phyloP scores from a whole-genome alignment of 2,797 vertebrate species.

The Calcarius lapponicus region DNA sequence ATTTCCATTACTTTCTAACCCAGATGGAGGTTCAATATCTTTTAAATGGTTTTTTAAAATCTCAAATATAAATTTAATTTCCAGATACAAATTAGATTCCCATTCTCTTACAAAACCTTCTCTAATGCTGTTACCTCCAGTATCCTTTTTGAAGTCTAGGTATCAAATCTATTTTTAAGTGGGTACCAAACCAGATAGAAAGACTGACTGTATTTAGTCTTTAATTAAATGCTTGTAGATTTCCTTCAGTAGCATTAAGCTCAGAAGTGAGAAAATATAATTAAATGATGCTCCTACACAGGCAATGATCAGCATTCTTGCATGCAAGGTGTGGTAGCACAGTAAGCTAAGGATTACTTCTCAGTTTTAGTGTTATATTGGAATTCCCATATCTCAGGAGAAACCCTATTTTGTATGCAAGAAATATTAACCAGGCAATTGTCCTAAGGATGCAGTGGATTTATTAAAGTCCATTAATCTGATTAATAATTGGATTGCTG shows the following conservation, averaged over 20 bases:
- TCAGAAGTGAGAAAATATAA: slow-evolving; percentile 54
- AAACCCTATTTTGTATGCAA: slow-evolving; percentile 62
- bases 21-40: background rate
- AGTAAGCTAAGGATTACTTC: slow-evolving; percentile 40
- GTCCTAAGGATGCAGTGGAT: slow-evolving; percentile 68
- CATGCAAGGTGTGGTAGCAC: slow-evolving; percentile 35
- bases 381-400: slow-evolving; percentile 35
- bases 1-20: background rate
- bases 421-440: slow-evolving; percentile 72
- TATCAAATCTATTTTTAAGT: slow-evolving; percentile 32
- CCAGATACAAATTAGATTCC: slow-evolving; percentile 56
- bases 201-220: slow-evolving; percentile 49
- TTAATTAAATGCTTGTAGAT: slow-evolving; percentile 62
- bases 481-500: slow-evolving; percentile 78
- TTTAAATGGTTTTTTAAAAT: slow-evolving; percentile 7
- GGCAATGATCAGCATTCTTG: slow-evolving; percentile 22
- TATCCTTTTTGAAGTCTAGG: slow-evolving; percentile 9
- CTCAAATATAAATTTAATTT: slow-evolving; percentile 57
- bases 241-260: slow-evolving; percentile 33
- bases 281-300: slow-evolving; percentile 7
- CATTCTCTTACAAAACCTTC: slow-evolving; percentile 31
- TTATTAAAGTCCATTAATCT: slow-evolving; percentile 78
- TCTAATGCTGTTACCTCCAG: slow-evolving; percentile 40
- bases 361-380: slow-evolving; percentile 18
- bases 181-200: slow-evolving; percentile 37